Evolutionary conservation across 2,113 vertebrate genomes (phyloP), one percentile per base, ranked within the genome.

Genomic region (Archocentrus centrarchus): DNA sequence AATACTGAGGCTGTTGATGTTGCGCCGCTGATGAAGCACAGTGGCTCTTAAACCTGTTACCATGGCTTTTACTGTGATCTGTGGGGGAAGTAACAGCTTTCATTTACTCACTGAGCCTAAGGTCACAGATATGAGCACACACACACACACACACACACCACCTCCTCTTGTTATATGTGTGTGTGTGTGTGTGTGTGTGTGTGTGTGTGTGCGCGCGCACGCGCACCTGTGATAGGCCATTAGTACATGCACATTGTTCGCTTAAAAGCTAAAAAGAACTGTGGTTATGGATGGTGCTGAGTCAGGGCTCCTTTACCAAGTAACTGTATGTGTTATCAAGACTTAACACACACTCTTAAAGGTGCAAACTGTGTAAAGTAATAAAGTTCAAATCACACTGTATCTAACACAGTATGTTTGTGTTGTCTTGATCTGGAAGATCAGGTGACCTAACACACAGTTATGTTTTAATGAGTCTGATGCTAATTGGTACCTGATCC

Each of bases 71-170:
- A 88, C 75, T 53, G 77, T 82, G 64, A 86, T 86, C 81, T 83
- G 58, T 79, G 66, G 75, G 86, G n/a, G 85, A 90, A 93, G 80
- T 88, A 92, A 94, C 89, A 73, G 64, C 84, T 88, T 93, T 93
- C 84, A 94, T 93, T 93, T 91, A 91, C 70, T 87, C 78, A 66
- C 76, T 60, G 58, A 79, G 75, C 85, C 80, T 84, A 15, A 81
- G 84, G 90, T 76, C 62, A 75, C 59, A 87, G 2, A 80, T 77
- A 57, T 5, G 37, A 27, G 35, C 20, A 24, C 64, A 68, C 30
- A 79, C 4, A 11, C 7, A 37, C 63, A 50, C 44, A 57, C 8
- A 1, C 62, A 44, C 64, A 6, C 9, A 30, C 30, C 30, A 30
- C 30, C 30, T 30, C 30, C 30, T 30, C 30, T 30, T 30, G 30